Base-by-base conservation (phyloP, 1,140 invertebrate genomes). In the Caenorhabditis inopinata region DNA sequence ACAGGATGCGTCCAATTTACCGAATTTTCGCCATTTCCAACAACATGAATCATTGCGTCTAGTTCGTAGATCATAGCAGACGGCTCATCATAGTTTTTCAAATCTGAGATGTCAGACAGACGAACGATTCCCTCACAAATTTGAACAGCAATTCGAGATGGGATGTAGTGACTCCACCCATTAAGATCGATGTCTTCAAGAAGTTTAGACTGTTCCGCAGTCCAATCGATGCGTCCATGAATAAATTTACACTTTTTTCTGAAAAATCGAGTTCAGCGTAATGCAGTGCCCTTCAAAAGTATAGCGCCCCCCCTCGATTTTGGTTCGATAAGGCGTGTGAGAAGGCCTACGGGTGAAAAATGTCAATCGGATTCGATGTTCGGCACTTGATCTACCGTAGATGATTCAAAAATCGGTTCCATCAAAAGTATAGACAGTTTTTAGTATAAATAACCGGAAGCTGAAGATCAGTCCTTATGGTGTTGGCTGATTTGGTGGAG, bases 71-170 rank as follows among this genome's bases (percentile, higher is more conserved):
- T 38, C 12, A 68, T 21, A 21, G 58, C 58, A 42, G 6, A 16
- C 11, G 58, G 58, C 25, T 68, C 58, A 21, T 68, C 58, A 21
- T 68, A 68, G 27, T n/a, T 18, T 12, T 29, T 29, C 21, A 68
- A 7, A 68, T 68, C 58, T 7, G 58, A 68, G 23, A 68, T 38
- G 21, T 68, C 58, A 11, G 58, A 68, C 12, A 68, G 7, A 21
- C 58, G 58, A 68, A 68, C 58, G 9, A 68, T 68, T 21, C 58
- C 58, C 9, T 68, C 58, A 21, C 58, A 68, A 18, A 68, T 7
- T 68, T 68, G 32, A 42, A 32, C 58, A 68, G 58, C 32, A 12
- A 68, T 68, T 21, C 58, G 12, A 16, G 58, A 68, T 9, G 58
- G 58, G 6, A 68, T 38, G n/a, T 68, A 68, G 27, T 68, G 58